These are phyloP conservation scores for Yponomeuta malinellus DNA, from an alignment of 2,888 invertebrate genomes.

Conservation along the genomic window DNA sequence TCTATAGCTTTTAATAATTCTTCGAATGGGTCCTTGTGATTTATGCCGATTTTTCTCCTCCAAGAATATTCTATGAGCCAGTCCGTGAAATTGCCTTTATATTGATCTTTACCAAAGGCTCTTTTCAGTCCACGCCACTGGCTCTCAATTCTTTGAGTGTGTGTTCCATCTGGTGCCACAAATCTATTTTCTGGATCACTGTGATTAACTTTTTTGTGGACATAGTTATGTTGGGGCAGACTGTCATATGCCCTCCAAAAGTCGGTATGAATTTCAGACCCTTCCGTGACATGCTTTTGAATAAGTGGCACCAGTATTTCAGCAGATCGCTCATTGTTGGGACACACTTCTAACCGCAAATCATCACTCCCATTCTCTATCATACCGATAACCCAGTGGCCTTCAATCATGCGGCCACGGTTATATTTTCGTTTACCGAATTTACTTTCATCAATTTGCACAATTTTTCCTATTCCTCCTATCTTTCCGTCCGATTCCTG, in stretches of 20 bases:
- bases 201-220: too few relatives aligned
- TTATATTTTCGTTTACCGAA: constrained; percentile 24
- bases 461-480: constrained; percentile 24
- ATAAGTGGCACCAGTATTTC: too few relatives aligned
- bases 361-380: constrained; percentile 30
- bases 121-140: neutral
- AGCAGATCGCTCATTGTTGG: constrained; percentile 17
- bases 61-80: neutral
- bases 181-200: too few relatives aligned
- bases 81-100: neutral
- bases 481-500: constrained; percentile 19
- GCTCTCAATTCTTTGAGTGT: neutral
- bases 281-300: too few relatives aligned
- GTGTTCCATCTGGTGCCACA: too few relatives aligned
- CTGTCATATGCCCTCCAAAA: too few relatives aligned
- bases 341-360: constrained; percentile 29
- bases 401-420: constrained; percentile 17
- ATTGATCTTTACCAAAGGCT: neutral
- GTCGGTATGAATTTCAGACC: too few relatives aligned
- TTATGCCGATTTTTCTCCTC: neutral
- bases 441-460: constrained; percentile 25
- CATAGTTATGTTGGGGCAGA: too few relatives aligned
- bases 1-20: neutral
- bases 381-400: constrained; percentile 28
- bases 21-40: neutral